A percentile compares a stretch with the other conserved stretches of the same genome.
Evolutionary conservation across 2,113 vertebrate genomes (phyloP).

Genomic region (Arenaria interpres): DNA sequence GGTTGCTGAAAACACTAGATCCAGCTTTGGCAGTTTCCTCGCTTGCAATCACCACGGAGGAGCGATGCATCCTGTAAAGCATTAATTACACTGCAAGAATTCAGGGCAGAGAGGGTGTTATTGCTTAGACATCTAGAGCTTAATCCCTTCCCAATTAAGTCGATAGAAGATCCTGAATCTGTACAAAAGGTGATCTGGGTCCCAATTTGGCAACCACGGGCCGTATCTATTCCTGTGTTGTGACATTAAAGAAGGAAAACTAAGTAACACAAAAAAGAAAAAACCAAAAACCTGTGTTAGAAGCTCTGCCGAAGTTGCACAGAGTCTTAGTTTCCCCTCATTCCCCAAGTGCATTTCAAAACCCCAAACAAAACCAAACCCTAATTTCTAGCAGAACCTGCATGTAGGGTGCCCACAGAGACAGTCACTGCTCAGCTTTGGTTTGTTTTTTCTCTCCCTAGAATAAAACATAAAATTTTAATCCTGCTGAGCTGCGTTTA

Average conservation of each 20-base stretch:
- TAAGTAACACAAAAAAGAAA: neutral
- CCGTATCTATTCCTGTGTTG: neutral
- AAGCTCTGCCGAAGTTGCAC: neutral
- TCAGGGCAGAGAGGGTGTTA: neutral
- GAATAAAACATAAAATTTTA: neutral
- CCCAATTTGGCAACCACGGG: neutral
- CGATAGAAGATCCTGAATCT: neutral
- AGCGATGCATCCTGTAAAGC: neutral
- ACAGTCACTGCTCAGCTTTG: neutral
- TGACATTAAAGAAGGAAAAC: neutral
- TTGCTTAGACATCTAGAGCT: neutral
- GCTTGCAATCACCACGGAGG: neutral
- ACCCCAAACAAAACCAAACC: neutral
- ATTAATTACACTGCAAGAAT: neutral
- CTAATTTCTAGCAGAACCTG: neutral
- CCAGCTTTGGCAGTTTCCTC: neutral
- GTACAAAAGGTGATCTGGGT: neutral
- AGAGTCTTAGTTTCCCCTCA: neutral
- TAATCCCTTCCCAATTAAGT: neutral
- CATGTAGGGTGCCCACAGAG: neutral
- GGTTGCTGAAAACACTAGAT: neutral
- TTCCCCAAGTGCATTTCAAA: neutral
- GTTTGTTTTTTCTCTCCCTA: neutral
- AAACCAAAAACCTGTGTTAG: neutral
- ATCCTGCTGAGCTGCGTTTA: neutral